Evolutionary conservation across 2,113 vertebrate species (phyloP).

Genomic region (Eira barbara): DNA sequence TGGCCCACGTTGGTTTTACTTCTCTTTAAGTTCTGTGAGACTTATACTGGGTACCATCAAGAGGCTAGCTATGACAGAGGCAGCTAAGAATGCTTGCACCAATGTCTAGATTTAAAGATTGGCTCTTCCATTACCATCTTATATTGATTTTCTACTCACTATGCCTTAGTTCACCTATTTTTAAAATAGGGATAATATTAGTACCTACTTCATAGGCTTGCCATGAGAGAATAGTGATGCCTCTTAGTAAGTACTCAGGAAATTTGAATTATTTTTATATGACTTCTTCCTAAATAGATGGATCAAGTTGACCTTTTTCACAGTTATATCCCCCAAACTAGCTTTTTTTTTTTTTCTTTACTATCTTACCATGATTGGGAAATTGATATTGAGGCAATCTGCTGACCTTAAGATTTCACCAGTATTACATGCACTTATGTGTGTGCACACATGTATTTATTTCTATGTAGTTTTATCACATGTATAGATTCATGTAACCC

Average conservation of each 20-base stretch:
- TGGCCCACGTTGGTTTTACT: background rate
- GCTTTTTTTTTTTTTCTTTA: background rate
- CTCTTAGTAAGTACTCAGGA: background rate
- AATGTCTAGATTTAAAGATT: background rate
- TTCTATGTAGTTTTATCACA: background rate
- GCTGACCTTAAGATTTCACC: background rate
- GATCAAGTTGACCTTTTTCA: background rate
- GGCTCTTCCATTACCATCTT: background rate
- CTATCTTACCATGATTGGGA: background rate
- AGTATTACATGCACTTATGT: background rate
- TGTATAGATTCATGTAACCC: background rate
- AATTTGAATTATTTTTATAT: background rate
- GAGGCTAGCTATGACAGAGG: background rate
- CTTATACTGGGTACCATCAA: background rate
- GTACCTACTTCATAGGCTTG: background rate
- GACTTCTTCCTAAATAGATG: background rate
- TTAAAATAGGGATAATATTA: background rate
- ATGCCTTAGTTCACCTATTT: background rate
- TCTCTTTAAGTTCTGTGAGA: background rate
- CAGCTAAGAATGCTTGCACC: background rate
- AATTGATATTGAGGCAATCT: background rate
- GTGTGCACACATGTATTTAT: background rate
- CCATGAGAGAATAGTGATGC: background rate
- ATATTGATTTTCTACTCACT: background rate
- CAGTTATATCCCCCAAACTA: background rate